phyloP scores from a whole-genome alignment of 2,113 vertebrate genomes.

The Uria lomvia region DNA sequence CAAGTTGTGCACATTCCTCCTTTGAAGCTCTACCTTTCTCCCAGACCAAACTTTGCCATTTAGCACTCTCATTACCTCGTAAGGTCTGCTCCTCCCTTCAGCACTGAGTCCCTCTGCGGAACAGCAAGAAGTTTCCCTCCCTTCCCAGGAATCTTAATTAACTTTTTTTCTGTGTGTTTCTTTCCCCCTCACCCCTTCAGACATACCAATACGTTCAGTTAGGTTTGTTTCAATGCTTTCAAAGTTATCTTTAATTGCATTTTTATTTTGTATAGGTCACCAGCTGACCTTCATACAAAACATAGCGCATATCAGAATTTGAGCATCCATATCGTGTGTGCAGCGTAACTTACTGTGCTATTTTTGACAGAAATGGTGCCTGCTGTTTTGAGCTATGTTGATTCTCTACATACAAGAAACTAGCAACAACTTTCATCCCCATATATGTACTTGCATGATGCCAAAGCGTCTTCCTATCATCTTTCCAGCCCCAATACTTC shows the following conservation, averaged over 20 bases:
- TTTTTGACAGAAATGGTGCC: background rate
- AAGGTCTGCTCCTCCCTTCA: constrained; percentile 38
- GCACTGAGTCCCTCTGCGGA: background rate
- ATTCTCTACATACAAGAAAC: background rate
- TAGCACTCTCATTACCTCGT: constrained; percentile 1
- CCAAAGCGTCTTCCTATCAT: background rate
- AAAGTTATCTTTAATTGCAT: background rate
- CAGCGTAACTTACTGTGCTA: background rate
- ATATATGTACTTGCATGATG: background rate
- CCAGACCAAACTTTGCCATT: constrained; percentile 12
- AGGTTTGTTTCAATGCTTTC: background rate
- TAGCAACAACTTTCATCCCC: background rate
- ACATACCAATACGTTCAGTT: background rate
- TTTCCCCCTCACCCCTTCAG: background rate
- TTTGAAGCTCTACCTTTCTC: constrained; percentile 47
- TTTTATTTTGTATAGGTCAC: background rate
- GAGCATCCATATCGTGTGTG: accelerated
- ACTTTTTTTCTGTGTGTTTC: background rate
- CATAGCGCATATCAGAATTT: background rate
- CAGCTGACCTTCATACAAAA: background rate
- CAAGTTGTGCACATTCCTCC: constrained; percentile 37
- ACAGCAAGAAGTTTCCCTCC: constrained; percentile 7
- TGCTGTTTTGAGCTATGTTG: background rate
- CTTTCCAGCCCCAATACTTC: background rate
- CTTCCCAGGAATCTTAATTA: constrained; percentile 56